Percentiles rank a stretch among this genome's conserved stretches.
Conservation (phyloP, 2,113 vertebrate genomes). For the Apistogramma diplotaenia region DNA sequence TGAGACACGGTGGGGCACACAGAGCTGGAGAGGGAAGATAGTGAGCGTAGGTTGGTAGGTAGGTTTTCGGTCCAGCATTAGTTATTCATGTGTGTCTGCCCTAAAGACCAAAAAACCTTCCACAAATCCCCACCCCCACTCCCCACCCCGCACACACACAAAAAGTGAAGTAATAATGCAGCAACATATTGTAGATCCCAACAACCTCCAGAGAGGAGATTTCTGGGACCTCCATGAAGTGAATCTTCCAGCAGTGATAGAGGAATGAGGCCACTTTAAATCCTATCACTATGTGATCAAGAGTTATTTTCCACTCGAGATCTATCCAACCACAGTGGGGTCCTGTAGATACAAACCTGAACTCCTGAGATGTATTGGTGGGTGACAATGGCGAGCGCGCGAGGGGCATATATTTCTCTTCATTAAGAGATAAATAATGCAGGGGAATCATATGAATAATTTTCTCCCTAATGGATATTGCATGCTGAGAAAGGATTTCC, state of each 20-base stretch:
- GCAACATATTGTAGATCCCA: conserved; percentile 1
- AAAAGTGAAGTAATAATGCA: conserved; percentile 31
- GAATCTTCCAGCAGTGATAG: conserved; percentile 43
- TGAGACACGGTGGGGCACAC: conserved; percentile 4
- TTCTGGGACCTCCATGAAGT: conserved; percentile 50
- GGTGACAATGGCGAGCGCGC: conserved; percentile 62
- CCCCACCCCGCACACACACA: background rate
- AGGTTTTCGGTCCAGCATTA: conserved; percentile 19
- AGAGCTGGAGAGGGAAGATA: conserved; percentile 1
- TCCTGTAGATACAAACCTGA: conserved; percentile 23
- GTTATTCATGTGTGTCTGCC: conserved; percentile 47
- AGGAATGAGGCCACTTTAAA: conserved; percentile 62
- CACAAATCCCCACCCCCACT: background rate
- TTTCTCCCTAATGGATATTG: conserved; percentile 81
- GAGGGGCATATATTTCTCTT: conserved; percentile 69
- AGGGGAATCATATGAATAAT: conserved; percentile 80
- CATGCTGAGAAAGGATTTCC: conserved; percentile 81
- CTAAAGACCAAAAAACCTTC: conserved; percentile 3
- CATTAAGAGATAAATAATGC: conserved; percentile 80
- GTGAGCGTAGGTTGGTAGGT: background rate
- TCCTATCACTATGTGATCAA: conserved; percentile 61
- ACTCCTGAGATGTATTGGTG: conserved; percentile 40
- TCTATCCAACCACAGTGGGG: conserved; percentile 18
- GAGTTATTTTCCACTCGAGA: conserved; percentile 53
- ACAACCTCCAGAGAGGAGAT: conserved; percentile 40